phyloP scores from a whole-genome alignment of 2,888 invertebrate species.

The Hydriomena furcata region DNA sequence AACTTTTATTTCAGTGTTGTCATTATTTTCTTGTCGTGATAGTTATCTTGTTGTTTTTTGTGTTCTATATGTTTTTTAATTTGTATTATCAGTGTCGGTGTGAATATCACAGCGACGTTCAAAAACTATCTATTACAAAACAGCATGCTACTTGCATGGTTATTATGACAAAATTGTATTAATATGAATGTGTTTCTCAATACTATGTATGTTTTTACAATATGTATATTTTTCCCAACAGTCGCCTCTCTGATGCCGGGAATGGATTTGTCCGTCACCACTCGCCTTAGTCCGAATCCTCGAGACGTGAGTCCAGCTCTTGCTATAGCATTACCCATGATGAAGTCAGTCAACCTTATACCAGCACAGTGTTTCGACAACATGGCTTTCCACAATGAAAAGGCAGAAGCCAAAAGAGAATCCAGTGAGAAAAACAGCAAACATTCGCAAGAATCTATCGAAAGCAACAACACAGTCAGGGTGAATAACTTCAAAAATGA shows the following conservation, averaged over 20 bases:
- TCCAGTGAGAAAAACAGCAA: constrained; percentile 54
- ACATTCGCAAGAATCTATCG: constrained; percentile 61
- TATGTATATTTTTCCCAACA: constrained; percentile 46
- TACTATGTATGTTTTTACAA: constrained; percentile 10
- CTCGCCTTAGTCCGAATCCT: constrained; percentile 87
- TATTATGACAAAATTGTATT: constrained; percentile 24
- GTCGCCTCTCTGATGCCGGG: constrained; percentile 80
- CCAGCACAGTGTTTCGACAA: constrained; percentile 79
- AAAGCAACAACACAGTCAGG: constrained; percentile 66
- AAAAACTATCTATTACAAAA: neutral
- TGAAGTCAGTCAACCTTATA: constrained; percentile 81
- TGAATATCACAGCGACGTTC: no score
- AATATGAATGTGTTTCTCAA: constrained; percentile 1
- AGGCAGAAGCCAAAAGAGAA: constrained; percentile 50
- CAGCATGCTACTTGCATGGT: constrained; percentile 49
- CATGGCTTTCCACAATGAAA: constrained; percentile 74
- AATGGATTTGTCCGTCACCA: constrained; percentile 85
- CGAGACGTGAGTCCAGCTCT: constrained; percentile 86
- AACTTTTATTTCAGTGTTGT: constrained; percentile 14
- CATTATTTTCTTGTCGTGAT: constrained; percentile 2
- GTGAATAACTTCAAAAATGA: constrained; percentile 70
- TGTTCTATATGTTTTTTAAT: neutral
- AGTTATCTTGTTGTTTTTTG: neutral
- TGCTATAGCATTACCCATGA: constrained; percentile 84
- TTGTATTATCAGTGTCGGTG: no score